Percentiles rank a stretch among this genome's conserved stretches.
phyloP scores from a whole-genome alignment of 2,113 vertebrate genomes.

The Empidonax traillii region DNA sequence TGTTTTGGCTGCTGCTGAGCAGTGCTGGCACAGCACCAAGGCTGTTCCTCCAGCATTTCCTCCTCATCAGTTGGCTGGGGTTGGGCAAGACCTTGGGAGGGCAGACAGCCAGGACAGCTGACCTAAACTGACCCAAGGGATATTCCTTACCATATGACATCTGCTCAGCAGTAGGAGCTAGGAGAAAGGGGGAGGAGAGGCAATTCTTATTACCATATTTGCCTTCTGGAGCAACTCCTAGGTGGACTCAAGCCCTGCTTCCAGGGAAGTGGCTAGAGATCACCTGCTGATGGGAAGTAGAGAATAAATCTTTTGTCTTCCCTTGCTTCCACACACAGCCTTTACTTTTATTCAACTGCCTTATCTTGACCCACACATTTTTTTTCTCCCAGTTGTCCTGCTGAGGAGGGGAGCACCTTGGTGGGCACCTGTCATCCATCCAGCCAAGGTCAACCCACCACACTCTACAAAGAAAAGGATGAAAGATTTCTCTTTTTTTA shows the following conservation, averaged over 20 bases:
- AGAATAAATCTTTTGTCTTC: background rate
- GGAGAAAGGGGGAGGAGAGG: background rate
- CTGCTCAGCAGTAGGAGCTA: background rate
- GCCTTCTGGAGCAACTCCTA: background rate
- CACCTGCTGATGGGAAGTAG: background rate
- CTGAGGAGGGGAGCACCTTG: background rate
- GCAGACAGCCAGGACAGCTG: background rate
- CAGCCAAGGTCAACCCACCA: background rate
- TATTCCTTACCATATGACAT: background rate
- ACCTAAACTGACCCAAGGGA: background rate
- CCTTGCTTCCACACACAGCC: background rate
- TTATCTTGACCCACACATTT: background rate
- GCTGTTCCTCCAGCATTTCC: background rate
- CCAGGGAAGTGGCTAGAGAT: background rate
- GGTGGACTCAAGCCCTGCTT: background rate
- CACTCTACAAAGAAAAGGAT: background rate
- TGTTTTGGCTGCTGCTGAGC: background rate
- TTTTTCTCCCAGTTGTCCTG: background rate
- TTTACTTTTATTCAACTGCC: background rate
- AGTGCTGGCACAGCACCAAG: background rate
- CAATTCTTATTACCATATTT: background rate
- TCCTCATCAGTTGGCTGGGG: background rate
- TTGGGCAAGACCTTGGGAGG: background rate
- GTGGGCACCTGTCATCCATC: background rate
- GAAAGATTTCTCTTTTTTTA: background rate